Evolutionary conservation across 1,140 invertebrate species (phyloP), one percentile per base, ranked within the genome.

Genomic region (Galleria mellonella): DNA sequence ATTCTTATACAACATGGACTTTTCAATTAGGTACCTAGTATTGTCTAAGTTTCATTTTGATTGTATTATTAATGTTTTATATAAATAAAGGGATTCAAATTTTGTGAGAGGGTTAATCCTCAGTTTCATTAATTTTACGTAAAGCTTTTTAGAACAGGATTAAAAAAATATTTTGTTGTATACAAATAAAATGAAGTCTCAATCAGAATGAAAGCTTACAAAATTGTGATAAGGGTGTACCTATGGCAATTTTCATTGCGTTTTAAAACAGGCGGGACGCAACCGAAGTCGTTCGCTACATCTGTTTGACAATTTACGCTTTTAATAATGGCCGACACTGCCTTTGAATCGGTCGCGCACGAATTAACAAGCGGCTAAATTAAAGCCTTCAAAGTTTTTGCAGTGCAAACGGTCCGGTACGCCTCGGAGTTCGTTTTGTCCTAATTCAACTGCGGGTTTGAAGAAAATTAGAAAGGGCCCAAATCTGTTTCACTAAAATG

Each of bases 301-400:
- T 74, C 75, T 83, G 78, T 74, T 76, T 76, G 75, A 83, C 78
- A 79, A 79, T 83, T 79, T 78, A 79, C 75, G 78, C 70, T 72
- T 78, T 83, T 79, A 83, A 83, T 83, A 83, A 79, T 78, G 65
- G 75, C 63, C 62, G 63, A 46, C 62, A 55, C 43, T 60, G 75
- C 70, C 74, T 78, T 76, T 75, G 74, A 79, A 79, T 75, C 66
- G 72, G 72, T 74, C 63, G 73, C 73, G 67, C 64, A 62, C 68
- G 72, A 83, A 79, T 83, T 78, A 83, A 83, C 70, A 72, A 48
- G 63, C 48, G 51, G 69, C 68, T 67, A 79, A 83, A 83, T 83
- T 83, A 83, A 79, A 75, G 73, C 70, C 65, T 69, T 74, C 73
- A 76, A 78, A 71, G 60, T 78, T 79, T 78, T 76, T 72, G 54